phyloP scores from a whole-genome alignment of 1,140 invertebrate genomes.

The Ceratoteleas bidentatus region DNA sequence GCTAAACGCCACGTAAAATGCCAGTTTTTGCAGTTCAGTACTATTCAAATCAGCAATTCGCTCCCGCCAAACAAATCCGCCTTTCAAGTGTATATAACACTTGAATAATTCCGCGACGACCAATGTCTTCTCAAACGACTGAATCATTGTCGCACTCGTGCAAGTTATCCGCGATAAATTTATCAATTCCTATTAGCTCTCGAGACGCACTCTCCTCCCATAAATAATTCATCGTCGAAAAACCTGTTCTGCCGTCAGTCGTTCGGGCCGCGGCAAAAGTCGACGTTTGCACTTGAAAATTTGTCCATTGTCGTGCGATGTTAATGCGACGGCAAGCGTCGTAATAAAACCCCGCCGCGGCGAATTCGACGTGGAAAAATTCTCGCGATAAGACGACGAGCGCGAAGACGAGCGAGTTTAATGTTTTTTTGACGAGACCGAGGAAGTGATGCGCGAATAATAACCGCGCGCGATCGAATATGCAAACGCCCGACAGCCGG shows the following conservation, averaged over 20 bases:
- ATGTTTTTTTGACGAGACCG: conserved; percentile 42
- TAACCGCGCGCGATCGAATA: conserved; percentile 51
- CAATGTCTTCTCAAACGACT: no score
- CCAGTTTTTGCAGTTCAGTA: no score
- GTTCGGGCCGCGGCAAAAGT: neutral
- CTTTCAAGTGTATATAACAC: no score
- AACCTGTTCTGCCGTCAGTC: neutral
- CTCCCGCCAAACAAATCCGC: no score
- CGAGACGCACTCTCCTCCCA: no score
- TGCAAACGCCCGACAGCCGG: conserved; percentile 39
- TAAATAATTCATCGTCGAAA: neutral
- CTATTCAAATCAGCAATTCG: no score
- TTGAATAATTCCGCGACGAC: no score
- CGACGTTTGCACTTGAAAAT: neutral
- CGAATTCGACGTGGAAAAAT: conserved; percentile 10
- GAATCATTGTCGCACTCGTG: no score
- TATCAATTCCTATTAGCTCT: no score
- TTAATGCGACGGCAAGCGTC: conserved; percentile 12
- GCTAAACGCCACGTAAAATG: no score
- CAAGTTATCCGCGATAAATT: no score
- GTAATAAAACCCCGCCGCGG: conserved; percentile 1
- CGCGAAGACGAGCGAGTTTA: conserved; percentile 23
- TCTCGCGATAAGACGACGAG: conserved; percentile 25
- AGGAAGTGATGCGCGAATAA: conserved; percentile 48
- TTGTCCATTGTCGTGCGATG: conserved; percentile 1